These are phyloP conservation scores for Amyelois transitella DNA, from an alignment of 1,140 invertebrate species.

Conservation along the genomic window DNA sequence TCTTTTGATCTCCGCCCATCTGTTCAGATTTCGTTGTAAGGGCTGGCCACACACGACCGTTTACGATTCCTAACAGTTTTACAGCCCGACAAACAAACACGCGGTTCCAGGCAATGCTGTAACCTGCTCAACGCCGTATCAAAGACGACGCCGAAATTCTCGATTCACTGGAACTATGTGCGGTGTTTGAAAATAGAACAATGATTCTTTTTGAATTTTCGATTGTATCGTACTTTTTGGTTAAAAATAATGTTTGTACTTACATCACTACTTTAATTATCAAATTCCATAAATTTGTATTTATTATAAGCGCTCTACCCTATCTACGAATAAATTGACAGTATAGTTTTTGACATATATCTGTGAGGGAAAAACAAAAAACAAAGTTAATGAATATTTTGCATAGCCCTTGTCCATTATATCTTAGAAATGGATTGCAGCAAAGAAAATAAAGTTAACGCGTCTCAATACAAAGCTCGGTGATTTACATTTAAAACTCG, in stretches of 20 bases:
- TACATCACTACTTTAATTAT: no score
- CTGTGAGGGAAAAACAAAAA: no score
- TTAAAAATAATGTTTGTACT: neutral
- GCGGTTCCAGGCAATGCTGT: slow-evolving; percentile 59
- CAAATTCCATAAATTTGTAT: no score
- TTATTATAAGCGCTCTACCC: no score
- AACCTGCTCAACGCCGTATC: slow-evolving; percentile 50
- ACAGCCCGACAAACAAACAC: slow-evolving; percentile 67
- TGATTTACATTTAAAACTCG: slow-evolving; percentile 62
- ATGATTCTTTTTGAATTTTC: slow-evolving; percentile 9
- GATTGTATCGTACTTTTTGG: no score
- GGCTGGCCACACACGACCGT: slow-evolving; percentile 69
- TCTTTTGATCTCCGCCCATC: slow-evolving; percentile 69
- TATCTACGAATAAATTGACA: no score
- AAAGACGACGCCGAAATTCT: slow-evolving; percentile 56
- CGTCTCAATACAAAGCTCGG: slow-evolving; percentile 42
- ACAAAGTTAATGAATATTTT: no score
- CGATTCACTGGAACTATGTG: slow-evolving; percentile 40
- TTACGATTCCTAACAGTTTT: slow-evolving; percentile 68
- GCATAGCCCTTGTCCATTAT: no score
- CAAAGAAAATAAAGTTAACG: slow-evolving; percentile 12
- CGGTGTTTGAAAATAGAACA: slow-evolving; percentile 25
- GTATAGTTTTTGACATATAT: no score
- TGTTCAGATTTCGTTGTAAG: slow-evolving; percentile 67
- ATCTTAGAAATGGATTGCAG: neutral